Percentiles rank a stretch among this genome's conserved stretches.
Evolutionary conservation across 2,797 vertebrate genomes (phyloP).

Genomic region (Erethizon dorsatum): DNA sequence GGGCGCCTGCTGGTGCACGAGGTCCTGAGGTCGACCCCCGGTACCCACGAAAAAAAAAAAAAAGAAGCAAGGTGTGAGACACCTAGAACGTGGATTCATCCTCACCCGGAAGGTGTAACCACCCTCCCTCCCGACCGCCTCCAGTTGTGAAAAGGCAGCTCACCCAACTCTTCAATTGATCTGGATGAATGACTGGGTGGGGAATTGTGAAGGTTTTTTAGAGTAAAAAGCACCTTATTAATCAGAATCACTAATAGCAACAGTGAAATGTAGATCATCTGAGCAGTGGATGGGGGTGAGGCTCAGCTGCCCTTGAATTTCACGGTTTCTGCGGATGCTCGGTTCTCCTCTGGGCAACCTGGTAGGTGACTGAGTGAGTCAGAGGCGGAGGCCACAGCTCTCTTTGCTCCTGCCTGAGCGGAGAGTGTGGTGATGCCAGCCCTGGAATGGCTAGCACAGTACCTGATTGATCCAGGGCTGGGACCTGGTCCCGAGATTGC

Average conservation of each 20-base stretch:
- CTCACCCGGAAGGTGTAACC: not conserved
- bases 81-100: not conserved
- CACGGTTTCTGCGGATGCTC: not conserved
- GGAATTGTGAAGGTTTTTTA: conserved; percentile 33
- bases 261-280: not conserved
- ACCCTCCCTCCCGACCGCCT: not conserved
- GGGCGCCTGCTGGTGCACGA: too few relatives aligned
- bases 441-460: not conserved
- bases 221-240: not conserved
- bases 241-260: conserved; percentile 4
- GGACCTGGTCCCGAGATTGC: not conserved
- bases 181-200: not conserved
- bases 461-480: not conserved
- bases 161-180: not conserved
- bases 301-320: not conserved
- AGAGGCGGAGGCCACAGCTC: not conserved
- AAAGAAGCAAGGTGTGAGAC: not conserved
- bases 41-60: too few relatives aligned
- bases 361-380: not conserved
- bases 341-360: not conserved
- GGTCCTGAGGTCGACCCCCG: too few relatives aligned
- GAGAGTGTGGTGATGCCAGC: not conserved
- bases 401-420: not conserved
- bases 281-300: not conserved
- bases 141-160: not conserved